Conservation (phyloP, 2,113 vertebrate species). For the Potamarius usumacintae region DNA sequence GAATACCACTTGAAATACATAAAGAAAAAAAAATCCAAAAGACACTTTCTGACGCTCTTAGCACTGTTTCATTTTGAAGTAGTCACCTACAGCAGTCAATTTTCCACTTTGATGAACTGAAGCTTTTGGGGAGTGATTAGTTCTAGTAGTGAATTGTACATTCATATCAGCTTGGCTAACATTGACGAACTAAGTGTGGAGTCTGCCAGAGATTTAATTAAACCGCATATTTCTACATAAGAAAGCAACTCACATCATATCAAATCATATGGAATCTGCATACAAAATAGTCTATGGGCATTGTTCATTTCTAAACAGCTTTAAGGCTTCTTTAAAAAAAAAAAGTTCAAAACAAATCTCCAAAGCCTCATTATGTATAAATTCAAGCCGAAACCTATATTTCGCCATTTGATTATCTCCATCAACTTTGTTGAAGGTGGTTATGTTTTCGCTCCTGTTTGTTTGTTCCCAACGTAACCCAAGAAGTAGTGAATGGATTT, state of each 20-base stretch:
- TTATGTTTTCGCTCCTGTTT: no score
- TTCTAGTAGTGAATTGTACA: constrained; percentile 19
- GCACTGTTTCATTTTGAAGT: constrained; percentile 8
- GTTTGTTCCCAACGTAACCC: no score
- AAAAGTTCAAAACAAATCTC: background rate
- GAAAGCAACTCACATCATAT: background rate
- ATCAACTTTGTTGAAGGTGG: no score
- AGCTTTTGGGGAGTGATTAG: constrained; percentile 30
- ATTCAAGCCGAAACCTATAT: background rate
- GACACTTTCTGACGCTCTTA: background rate
- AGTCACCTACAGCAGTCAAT: constrained; percentile 33
- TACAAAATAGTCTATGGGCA: constrained; percentile 1
- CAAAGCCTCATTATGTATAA: background rate
- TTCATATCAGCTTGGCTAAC: constrained; percentile 17
- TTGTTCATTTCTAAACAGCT: constrained; percentile 21
- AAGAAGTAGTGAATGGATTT: no score
- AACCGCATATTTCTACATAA: constrained; percentile 37
- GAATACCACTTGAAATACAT: background rate
- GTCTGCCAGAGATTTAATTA: constrained; percentile 36
- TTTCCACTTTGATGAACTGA: constrained; percentile 38
- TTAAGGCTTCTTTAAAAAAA: background rate
- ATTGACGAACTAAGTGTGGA: background rate
- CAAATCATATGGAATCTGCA: background rate
- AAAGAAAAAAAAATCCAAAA: background rate
- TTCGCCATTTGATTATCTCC: background rate